Base-by-base conservation (phyloP, 2,888 invertebrate species). In the Agriopis leucophaearia region DNA sequence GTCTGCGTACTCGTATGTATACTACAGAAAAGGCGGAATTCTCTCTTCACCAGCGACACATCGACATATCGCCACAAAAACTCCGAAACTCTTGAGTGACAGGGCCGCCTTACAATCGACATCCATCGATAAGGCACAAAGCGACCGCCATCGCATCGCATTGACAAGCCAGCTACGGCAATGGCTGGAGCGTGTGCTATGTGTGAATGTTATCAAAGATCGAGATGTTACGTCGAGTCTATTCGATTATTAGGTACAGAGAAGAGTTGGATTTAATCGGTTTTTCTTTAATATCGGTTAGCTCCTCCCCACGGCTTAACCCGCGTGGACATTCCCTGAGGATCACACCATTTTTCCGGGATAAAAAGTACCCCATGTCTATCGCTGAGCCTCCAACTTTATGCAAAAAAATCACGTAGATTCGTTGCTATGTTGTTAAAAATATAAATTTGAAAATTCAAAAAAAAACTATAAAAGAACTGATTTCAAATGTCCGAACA, bases 121-220 rank as follows among this genome's bases (percentile, higher is more conserved):
- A 88, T 90, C 90, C 90, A 81, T 86, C 86, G 92, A 88, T 88
- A 89, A 81, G 81, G 82, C 84, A 90, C 92, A 92, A 92, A 91
- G 92, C 90, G 85, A 85, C 89, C 90, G 90, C 89, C 89, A 81
- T 81, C 86, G 86, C 88, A 88, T 89, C 86, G 89, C 91, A 91
- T 87, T 88, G 90, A 91, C 91, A 90, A 82, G 86, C 69, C 74
- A 18, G 57, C 62, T 47, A 8, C 38, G 18, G 36, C 64, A 42
- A 44, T 16, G 84, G 82, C 40, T 81, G 81, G 88, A 89, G 91
- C 92, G 93, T 93, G 93, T 92, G 92, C 92, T 89, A 92, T 87
- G 93, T 93, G 93, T 92, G 93, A 93, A 93, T 92, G 89, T 87
- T 92, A 92, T 94, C 93, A 88, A 90, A 85, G 83, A 91, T 91